A percentile compares a stretch with the other conserved stretches of the same genome.
These are phyloP conservation scores for Cryptomyrus ogoouensis DNA, from an alignment of 2,113 vertebrate species.

Conservation along the genomic window DNA sequence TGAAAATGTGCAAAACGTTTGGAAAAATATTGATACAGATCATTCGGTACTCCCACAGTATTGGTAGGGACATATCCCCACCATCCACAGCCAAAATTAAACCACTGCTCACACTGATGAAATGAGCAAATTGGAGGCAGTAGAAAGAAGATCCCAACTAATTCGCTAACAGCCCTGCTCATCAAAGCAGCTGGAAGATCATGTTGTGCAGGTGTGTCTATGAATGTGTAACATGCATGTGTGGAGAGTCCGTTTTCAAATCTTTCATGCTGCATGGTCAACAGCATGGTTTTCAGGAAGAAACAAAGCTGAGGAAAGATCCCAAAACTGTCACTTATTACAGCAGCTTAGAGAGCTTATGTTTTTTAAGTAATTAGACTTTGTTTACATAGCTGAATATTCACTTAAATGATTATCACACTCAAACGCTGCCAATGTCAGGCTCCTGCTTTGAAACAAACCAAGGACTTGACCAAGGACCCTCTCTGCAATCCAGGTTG, in stretches of 20 bases:
- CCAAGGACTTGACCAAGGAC: not conserved
- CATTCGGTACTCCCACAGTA: not conserved
- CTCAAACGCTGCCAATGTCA: not conserved
- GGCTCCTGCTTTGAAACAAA: not conserved
- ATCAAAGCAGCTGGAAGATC: slow-evolving; percentile 30
- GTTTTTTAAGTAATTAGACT: not conserved
- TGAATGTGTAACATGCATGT: not conserved
- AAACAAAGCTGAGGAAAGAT: not conserved
- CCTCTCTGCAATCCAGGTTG: not conserved
- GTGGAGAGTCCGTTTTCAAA: slow-evolving; percentile 31
- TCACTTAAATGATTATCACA: not conserved
- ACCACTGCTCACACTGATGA: not conserved
- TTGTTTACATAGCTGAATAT: not conserved
- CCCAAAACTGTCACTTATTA: not conserved
- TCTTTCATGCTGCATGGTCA: not conserved
- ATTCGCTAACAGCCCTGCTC: slow-evolving; percentile 46
- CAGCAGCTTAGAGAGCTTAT: not conserved
- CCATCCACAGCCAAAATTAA: not conserved
- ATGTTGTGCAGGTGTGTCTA: not conserved
- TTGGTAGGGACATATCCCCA: not conserved
- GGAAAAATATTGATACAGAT: not conserved
- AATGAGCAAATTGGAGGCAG: not conserved
- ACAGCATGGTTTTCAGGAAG: not conserved
- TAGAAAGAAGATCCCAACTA: slow-evolving; percentile 43
- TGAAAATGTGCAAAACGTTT: too few relatives aligned